phyloP scores from a whole-genome alignment of 1,140 invertebrate species.

The Ostrea denselamellosa region DNA sequence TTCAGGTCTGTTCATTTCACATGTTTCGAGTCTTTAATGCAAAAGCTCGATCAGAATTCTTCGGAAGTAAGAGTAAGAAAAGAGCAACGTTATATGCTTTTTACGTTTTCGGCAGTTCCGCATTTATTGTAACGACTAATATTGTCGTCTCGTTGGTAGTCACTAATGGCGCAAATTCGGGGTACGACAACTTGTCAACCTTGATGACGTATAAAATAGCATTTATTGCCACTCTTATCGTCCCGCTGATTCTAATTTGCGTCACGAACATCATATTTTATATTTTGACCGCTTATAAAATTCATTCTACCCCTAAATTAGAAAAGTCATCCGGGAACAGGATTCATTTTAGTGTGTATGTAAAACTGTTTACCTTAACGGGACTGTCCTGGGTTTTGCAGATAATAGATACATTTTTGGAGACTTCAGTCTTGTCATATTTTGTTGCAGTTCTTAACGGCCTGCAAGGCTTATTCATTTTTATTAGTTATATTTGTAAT shows the following conservation, averaged over 20 bases:
- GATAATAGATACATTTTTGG: slow-evolving; percentile 45
- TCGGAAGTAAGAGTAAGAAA: background rate
- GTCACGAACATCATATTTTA: slow-evolving; percentile 34
- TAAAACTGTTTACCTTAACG: slow-evolving; percentile 48
- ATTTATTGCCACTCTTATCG: slow-evolving; percentile 36
- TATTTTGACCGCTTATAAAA: slow-evolving; percentile 16
- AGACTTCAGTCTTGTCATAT: slow-evolving; percentile 30
- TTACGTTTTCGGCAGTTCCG: slow-evolving; percentile 24
- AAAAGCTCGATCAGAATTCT: background rate
- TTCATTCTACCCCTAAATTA: background rate
- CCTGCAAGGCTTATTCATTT: slow-evolving; percentile 48
- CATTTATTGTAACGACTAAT: slow-evolving; percentile 35
- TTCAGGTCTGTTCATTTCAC: slow-evolving; percentile 91
- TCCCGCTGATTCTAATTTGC: slow-evolving; percentile 38
- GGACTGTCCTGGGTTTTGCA: slow-evolving; percentile 46
- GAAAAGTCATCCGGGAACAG: background rate
- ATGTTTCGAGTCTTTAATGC: slow-evolving; percentile 80
- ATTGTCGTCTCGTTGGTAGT: background rate
- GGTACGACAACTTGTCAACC: slow-evolving; percentile 37
- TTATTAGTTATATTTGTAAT: slow-evolving; percentile 45
- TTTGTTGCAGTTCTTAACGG: slow-evolving; percentile 40
- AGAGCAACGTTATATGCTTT: background rate
- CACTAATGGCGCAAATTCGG: background rate
- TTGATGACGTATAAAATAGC: slow-evolving; percentile 32
- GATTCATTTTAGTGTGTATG: slow-evolving; percentile 36